Conservation (phyloP, 2,113 vertebrate species). For the Meriones unguiculatus region DNA sequence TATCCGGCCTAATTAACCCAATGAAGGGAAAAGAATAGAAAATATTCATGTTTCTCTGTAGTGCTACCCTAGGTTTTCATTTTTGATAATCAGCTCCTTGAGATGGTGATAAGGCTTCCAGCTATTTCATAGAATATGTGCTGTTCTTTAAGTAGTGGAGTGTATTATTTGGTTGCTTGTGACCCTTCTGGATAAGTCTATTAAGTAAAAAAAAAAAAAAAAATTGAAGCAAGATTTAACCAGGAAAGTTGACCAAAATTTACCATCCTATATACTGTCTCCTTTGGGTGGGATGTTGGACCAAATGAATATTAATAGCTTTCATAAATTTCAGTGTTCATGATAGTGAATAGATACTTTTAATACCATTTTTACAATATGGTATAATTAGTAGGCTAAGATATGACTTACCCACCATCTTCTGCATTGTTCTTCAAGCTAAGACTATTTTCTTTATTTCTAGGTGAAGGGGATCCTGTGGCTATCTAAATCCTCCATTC, state of each 20-base stretch:
- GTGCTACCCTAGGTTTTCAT: slow-evolving; percentile 8
- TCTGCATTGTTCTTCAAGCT: not conserved
- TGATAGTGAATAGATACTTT: not conserved
- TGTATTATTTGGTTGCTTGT: not conserved
- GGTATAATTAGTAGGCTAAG: not conserved
- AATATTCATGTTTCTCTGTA: slow-evolving; percentile 50
- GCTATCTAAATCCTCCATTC: not conserved
- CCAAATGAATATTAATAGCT: not conserved
- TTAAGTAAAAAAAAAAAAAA: not conserved
- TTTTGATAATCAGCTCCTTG: slow-evolving; percentile 51
- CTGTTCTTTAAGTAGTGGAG: not conserved
- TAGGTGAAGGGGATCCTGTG: not conserved
- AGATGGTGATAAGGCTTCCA: slow-evolving; percentile 10
- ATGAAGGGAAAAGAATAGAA: slow-evolving; percentile 52
- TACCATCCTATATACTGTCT: not conserved
- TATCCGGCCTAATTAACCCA: slow-evolving; percentile 26
- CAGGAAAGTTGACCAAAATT: not conserved
- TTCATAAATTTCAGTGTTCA: slow-evolving; percentile 17
- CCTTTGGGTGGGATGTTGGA: not conserved
- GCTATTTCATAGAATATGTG: slow-evolving; percentile 16
- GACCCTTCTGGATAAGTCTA: not conserved
- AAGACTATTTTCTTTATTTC: not conserved
- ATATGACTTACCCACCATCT: not conserved
- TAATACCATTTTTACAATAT: not conserved
- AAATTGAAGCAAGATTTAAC: not conserved